Evolutionary conservation across 2,888 invertebrate species (phyloP).

Genomic region (Andrena camellia): DNA sequence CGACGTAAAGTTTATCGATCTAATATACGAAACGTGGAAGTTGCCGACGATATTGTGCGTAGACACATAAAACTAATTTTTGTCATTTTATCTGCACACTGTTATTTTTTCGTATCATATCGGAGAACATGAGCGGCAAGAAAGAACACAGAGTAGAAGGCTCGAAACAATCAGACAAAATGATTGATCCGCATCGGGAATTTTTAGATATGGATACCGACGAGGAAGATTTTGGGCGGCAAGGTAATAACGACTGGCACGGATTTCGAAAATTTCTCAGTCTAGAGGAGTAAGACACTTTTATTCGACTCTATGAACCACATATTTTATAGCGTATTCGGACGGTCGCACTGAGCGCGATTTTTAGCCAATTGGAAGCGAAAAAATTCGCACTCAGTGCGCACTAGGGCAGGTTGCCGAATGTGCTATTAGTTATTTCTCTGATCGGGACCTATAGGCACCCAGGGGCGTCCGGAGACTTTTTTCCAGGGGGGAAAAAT

Average conservation of each 20-base stretch:
- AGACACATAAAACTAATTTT: not conserved
- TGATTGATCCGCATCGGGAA: conserved; percentile 76
- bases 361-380: too few species aligned
- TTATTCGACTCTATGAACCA: not conserved
- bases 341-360: too few species aligned
- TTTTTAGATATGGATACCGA: conserved; percentile 83
- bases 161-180: conserved; percentile 70
- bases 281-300: not conserved
- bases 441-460: not conserved
- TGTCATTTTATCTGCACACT: not conserved
- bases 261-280: not conserved
- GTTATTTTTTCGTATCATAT: not conserved
- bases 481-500: too few species aligned
- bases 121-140: conserved; percentile 41
- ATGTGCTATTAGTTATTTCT: too few species aligned
- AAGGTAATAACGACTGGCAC: conserved; percentile 75
- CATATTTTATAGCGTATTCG: not conserved
- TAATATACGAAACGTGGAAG: conserved; percentile 26
- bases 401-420: too few species aligned
- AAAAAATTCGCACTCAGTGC: too few species aligned
- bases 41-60: not conserved
- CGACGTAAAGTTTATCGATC: conserved; percentile 37
- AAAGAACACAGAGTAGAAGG: conserved; percentile 50
- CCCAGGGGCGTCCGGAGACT: too few species aligned
- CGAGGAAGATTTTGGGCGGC: conserved; percentile 82